These are phyloP conservation scores for Druceiella hillmani DNA, from an alignment of 2,888 invertebrate genomes.

Conservation along the genomic window DNA sequence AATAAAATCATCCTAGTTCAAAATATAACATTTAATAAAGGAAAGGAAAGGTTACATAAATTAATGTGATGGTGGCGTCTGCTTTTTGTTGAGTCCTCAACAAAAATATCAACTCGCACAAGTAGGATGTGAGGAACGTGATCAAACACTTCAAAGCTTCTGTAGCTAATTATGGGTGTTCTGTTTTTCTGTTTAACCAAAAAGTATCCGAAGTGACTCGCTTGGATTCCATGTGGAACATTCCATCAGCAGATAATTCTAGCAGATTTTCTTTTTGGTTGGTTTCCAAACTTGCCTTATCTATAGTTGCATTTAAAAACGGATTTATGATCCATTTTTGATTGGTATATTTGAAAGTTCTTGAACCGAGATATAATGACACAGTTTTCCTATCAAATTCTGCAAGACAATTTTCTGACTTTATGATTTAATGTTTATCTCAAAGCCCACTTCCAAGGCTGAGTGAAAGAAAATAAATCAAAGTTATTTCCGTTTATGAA, in stretches of 20 bases:
- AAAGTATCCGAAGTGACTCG: constrained; percentile 18
- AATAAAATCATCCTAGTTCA: too few relatives aligned
- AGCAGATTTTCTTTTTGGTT: constrained; percentile 22
- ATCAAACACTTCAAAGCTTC: constrained; percentile 18
- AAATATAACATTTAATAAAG: too few relatives aligned
- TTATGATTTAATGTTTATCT: constrained; percentile 18
- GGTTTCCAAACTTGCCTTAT: constrained; percentile 19
- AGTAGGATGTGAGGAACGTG: too few relatives aligned
- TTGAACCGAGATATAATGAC: constrained; percentile 18
- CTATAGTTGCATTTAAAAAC: constrained; percentile 17
- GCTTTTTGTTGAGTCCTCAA: too few relatives aligned
- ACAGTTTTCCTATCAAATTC: constrained; percentile 21
- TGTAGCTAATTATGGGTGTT: constrained; percentile 15
- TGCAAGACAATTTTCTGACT: constrained; percentile 17
- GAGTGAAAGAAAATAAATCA: constrained; percentile 15
- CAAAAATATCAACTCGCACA: too few relatives aligned
- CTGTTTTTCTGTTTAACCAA: constrained; percentile 17
- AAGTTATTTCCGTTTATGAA: too few relatives aligned
- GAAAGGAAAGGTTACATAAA: too few relatives aligned
- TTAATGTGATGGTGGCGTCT: too few relatives aligned
- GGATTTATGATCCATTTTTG: constrained; percentile 19
- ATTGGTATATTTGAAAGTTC: constrained; percentile 20
- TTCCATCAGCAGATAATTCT: constrained; percentile 23
- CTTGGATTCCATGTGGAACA: constrained; percentile 23
- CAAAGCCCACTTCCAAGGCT: constrained; percentile 17